Base-by-base conservation (phyloP, 2,113 vertebrate genomes). In the Daphoenositta chrysoptera region DNA sequence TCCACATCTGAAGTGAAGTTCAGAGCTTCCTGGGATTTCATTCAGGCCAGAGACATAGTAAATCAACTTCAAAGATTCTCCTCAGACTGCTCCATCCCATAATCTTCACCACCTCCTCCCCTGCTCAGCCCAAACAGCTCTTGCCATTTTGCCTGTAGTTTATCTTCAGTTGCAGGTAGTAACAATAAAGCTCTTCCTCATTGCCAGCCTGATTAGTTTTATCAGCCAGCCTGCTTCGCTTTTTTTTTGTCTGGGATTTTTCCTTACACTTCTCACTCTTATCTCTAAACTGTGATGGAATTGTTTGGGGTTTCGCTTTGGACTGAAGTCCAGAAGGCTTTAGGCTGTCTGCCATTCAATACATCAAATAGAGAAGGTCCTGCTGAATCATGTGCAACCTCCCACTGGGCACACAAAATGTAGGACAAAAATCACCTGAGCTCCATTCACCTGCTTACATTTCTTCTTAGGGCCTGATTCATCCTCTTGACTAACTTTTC, bases 181-280 rank as follows among this genome's bases (percentile, higher is more conserved):
- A 91, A 89, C 87, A 94, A 81, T 89, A 95, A 96, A 96, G 89
- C 64, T 81, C 61, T 89, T 89, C 77, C 84, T 87, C 77, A 17
- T 7, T 94, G 54, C 68, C 76, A 77, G 80, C 28, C 69, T 70
- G 66, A 84, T 83, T 65, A 76, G 11, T 72, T 84, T 93, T 94
- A 84, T 93, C 80, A 77, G 35, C 28, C 64, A 75, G 60, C 56
- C 47, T 70, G 60, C 47, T 26, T 45, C 63, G 51, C 45, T 65
- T 85, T 90, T 87, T 92, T 92, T 89, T 86, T 91, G 56, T 53
- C 69, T 91, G 60, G 57, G 58, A 47, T 91, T 93, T 87, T 73
- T 48, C 60, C 42, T 53, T 70, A 63, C 1, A 4, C 31, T 87
- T 73, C 64, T 63, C 13, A 53, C n/a, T 89, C 60, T 96, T 94